Base-by-base conservation (phyloP, 35 echinoderm and acorn worm species). In the Lytechinus variegatus region DNA sequence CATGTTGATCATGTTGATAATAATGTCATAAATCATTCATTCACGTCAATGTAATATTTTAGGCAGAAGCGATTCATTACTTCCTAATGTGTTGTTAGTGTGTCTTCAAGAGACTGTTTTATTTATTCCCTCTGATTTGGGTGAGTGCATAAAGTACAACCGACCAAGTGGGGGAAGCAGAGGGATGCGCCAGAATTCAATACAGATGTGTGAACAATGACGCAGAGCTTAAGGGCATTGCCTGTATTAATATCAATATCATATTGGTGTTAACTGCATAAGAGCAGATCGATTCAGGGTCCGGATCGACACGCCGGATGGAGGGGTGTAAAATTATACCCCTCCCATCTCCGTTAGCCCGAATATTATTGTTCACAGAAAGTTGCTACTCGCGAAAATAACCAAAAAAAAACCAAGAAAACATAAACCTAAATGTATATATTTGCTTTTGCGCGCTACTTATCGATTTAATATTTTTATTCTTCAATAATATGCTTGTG, bases 21-120 rank as follows among this genome's bases (percentile, higher is more conserved):
- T 79, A 79, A 79, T 79, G 66, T 79, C 66, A 79, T 6, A 16
- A 79, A 79, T 79, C 66, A 79, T 79, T 16, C 66, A 79, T 79
- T 79, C 66, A 79, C 66, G 66, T 79, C 66, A 79, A 79, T 79
- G n/a, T 19, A 24, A 79, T 79, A n/a, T 79, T 79, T 79, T 79
- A 79, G 3, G 66, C 66, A 79, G 66, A 79, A 79, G 66, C 3
- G 14, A 79, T 79, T 79, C 66, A 79, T 79, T 79, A 79, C 21
- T 79, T 79, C 66, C 66, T 79, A 79, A 79, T 79, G n/a, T 79
- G 66, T 24, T 79, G 66, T 79, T 24, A 44, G 33, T 58, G 13
- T 58, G 9, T 58, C 56, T 79, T 19, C 6, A 4, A 79, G 21
- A 79, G 19, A 5, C 33, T 44, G 66, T 21, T 19, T n/a, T 79